These are phyloP conservation scores for Bursaphelenchus mucronatus DNA, from an alignment of 1,140 invertebrate genomes.

Conservation along the genomic window DNA sequence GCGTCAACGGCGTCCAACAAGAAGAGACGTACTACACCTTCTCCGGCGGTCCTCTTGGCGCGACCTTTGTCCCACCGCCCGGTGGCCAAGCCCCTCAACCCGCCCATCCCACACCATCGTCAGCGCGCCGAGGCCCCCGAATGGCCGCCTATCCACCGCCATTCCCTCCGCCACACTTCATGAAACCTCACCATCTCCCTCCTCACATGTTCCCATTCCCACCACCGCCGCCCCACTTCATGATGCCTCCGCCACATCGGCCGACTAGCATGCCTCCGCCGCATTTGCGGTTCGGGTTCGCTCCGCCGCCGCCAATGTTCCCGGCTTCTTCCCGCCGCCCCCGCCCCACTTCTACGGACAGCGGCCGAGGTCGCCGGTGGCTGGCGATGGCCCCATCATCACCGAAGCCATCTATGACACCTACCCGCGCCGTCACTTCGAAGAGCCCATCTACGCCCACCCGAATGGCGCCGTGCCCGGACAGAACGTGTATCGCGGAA, in stretches of 20 bases:
- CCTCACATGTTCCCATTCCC: too few species aligned
- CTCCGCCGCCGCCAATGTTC: conserved; percentile 23
- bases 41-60: too few species aligned
- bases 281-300: conserved; percentile 15
- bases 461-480: conserved; percentile 34
- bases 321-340: conserved; percentile 39
- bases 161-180: conserved; percentile 13
- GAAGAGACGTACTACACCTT: too few species aligned
- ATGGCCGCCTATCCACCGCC: conserved; percentile 26
- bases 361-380: neutral
- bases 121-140: neutral
- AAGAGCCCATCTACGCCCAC: conserved; percentile 58
- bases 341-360: conserved; percentile 31
- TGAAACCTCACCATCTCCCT: too few species aligned
- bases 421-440: conserved; percentile 49
- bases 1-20: too few species aligned
- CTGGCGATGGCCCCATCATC: conserved; percentile 52
- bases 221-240: neutral
- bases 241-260: conserved; percentile 29
- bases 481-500: conserved; percentile 41
- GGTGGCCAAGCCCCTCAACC: neutral
- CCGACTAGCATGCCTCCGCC: conserved; percentile 26
- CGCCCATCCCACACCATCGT: neutral
- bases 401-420: conserved; percentile 58
- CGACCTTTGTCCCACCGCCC: conserved; percentile 4